Evolutionary conservation across 2,113 vertebrate species (phyloP).

Genomic region (Rhagologus leucostigma): DNA sequence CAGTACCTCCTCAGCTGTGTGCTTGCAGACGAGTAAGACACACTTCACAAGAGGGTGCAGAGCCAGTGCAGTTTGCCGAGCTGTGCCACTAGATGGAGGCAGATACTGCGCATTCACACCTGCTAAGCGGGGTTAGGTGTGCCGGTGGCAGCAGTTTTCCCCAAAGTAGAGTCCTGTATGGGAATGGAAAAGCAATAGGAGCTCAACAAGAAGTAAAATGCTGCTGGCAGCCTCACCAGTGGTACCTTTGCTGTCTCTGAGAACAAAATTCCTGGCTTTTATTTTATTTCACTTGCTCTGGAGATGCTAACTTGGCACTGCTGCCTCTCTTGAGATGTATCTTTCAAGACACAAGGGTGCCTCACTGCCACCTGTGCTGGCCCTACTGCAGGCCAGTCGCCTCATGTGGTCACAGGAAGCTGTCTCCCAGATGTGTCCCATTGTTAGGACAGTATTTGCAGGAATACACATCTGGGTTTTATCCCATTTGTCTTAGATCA

Average conservation of each 20-base stretch:
- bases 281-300: neutral
- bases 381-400: neutral
- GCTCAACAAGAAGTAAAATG: neutral
- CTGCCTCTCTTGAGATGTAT: neutral
- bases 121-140: rapidly evolving
- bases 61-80: neutral
- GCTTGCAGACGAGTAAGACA: rapidly evolving
- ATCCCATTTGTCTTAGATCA: neutral
- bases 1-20: neutral
- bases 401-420: neutral
- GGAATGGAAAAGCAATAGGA: rapidly evolving
- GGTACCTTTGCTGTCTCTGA: neutral
- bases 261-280: neutral
- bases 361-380: neutral
- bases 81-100: constrained; percentile 33
- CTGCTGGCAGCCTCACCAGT: neutral
- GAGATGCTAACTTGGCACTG: neutral
- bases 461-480: neutral
- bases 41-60: rapidly evolving
- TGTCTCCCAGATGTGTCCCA: neutral
- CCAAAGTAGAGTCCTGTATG: rapidly evolving
- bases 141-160: neutral
- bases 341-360: neutral
- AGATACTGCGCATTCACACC: neutral
- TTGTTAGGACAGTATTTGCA: neutral